Percentiles rank a stretch among this genome's conserved stretches.
These are phyloP conservation scores for Cyprinus carpio DNA, from an alignment of 2,113 vertebrate genomes.

Conservation along the genomic window DNA sequence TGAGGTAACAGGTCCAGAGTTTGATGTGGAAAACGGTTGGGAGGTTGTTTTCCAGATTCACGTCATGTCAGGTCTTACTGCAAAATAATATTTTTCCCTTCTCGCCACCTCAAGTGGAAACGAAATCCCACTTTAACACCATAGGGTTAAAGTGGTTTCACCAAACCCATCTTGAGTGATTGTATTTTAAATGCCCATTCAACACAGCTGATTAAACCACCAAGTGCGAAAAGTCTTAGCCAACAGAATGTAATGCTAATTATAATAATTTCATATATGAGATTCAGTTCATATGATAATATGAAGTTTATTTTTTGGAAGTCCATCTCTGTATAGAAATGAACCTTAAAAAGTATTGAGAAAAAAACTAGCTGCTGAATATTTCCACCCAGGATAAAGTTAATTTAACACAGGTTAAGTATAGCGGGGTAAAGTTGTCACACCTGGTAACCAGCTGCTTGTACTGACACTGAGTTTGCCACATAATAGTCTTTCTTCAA, in stretches of 20 bases:
- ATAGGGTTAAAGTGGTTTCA: background rate
- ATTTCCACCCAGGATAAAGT: background rate
- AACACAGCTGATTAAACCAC: background rate
- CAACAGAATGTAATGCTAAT: background rate
- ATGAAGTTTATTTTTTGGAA: background rate
- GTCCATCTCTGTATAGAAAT: background rate
- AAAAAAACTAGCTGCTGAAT: background rate
- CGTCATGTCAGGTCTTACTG: background rate
- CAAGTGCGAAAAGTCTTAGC: background rate
- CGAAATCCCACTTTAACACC: background rate
- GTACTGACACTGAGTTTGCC: background rate
- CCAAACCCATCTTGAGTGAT: background rate
- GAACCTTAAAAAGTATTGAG: background rate
- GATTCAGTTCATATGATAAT: no score
- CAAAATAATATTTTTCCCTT: background rate
- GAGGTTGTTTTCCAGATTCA: background rate
- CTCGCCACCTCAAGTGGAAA: background rate
- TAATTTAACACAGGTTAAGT: background rate
- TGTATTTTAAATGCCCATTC: background rate
- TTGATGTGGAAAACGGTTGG: background rate
- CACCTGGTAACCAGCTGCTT: background rate
- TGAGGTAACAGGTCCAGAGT: background rate
- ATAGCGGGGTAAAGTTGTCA: background rate
- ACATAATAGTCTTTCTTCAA: background rate
- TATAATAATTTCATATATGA: no score